These are phyloP conservation scores for Ceyx melanurus DNA, from an alignment of 2,113 vertebrate genomes.

Conservation along the genomic window DNA sequence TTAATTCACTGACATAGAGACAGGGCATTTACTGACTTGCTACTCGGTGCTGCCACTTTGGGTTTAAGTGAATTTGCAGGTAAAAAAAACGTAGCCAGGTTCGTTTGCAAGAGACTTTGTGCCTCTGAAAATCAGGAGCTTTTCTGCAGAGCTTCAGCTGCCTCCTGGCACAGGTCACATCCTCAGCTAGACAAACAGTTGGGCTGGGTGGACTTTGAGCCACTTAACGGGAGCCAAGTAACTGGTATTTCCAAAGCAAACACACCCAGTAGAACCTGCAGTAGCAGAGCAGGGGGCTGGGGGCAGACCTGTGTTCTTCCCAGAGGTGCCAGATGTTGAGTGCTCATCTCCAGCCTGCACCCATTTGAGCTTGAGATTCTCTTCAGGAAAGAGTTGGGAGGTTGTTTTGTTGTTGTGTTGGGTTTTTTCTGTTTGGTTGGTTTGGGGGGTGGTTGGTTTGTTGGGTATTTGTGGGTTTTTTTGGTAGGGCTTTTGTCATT, in stretches of 20 bases:
- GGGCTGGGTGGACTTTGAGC: conserved; percentile 1
- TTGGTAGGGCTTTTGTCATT: not conserved
- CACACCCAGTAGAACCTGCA: not conserved
- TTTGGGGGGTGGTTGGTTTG: too few species aligned
- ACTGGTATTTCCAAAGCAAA: conserved; percentile 8
- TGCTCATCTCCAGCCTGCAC: not conserved
- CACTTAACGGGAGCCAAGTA: not conserved
- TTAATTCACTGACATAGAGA: not conserved
- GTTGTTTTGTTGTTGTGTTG: too few species aligned
- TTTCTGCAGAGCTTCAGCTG: not conserved
- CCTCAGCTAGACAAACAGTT: not conserved
- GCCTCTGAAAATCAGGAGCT: not conserved
- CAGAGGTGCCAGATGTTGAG: fast-evolving
- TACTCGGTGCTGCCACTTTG: not conserved
- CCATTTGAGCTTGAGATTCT: not conserved
- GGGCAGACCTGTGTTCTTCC: not conserved
- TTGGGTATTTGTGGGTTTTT: not conserved
- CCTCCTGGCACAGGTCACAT: not conserved
- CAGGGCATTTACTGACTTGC: not conserved
- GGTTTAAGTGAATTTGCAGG: not conserved
- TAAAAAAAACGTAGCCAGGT: not conserved
- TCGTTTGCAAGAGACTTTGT: not conserved
- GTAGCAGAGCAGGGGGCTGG: not conserved
- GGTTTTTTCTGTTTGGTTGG: too few species aligned
- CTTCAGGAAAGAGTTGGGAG: not conserved